phyloP scores from a whole-genome alignment of 2,113 vertebrate genomes.

The Mirza zaza region DNA sequence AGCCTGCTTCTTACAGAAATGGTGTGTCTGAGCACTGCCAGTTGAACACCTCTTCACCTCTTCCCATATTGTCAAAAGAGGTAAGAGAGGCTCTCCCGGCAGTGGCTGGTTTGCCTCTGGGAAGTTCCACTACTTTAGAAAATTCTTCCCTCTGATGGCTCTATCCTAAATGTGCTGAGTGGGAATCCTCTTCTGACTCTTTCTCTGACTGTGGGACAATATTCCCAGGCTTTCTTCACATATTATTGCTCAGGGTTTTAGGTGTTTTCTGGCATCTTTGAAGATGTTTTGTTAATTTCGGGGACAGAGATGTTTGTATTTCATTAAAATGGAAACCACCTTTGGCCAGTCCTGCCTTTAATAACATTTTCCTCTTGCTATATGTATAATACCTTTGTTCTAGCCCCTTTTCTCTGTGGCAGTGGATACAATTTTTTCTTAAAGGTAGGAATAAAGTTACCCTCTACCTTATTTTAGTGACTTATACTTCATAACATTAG shows the following conservation, averaged over 20 bases:
- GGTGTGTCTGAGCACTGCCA: background rate
- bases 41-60: background rate
- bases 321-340: background rate
- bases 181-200: background rate
- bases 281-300: background rate
- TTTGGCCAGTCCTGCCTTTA: background rate
- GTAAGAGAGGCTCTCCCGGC: too few species aligned
- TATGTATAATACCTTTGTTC: background rate
- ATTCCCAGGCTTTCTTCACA: background rate
- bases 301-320: conserved; percentile 11
- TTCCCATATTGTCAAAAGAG: background rate
- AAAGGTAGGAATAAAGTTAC: background rate
- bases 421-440: background rate
- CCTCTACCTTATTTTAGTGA: background rate
- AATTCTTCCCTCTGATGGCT: background rate
- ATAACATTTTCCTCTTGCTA: background rate
- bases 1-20: background rate
- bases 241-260: background rate
- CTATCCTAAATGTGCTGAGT: too few species aligned
- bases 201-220: background rate
- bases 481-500: background rate
- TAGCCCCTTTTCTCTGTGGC: background rate
- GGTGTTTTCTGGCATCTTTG: background rate
- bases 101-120: background rate
- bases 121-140: background rate